phyloP scores from a whole-genome alignment of 2,888 invertebrate species.

The Dascillus cervinus region DNA sequence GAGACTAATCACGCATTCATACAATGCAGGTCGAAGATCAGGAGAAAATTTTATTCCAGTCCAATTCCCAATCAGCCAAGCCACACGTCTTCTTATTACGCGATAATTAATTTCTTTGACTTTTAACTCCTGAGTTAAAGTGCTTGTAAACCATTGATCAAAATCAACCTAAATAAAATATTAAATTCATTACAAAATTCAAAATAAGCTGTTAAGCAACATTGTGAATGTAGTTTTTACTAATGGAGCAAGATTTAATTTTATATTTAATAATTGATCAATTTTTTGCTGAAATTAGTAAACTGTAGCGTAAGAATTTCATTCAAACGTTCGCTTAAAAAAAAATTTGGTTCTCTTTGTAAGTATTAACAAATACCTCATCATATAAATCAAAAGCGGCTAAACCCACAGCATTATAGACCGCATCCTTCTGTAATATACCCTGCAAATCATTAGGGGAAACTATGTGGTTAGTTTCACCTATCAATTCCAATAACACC shows the following conservation, averaged over 20 bases:
- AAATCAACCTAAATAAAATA: slow-evolving; percentile 66
- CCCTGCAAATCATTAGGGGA: slow-evolving; percentile 65
- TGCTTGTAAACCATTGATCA: slow-evolving; percentile 83
- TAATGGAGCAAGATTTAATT: no score
- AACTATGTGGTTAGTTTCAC: slow-evolving; percentile 58
- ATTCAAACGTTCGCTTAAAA: no score
- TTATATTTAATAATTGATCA: no score
- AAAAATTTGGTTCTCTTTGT: no score
- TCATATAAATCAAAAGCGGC: slow-evolving; percentile 87
- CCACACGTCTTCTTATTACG: slow-evolving; percentile 76
- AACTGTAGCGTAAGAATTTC: no score
- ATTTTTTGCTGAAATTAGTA: no score
- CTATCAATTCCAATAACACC: slow-evolving; percentile 64
- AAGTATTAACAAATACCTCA: no score
- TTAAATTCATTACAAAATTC: slow-evolving; percentile 10
- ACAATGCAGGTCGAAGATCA: slow-evolving; percentile 71
- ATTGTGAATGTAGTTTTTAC: no score
- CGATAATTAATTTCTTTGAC: slow-evolving; percentile 75
- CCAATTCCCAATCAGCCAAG: slow-evolving; percentile 76
- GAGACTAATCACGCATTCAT: slow-evolving; percentile 68
- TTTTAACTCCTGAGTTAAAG: slow-evolving; percentile 73
- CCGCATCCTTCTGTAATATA: slow-evolving; percentile 83
- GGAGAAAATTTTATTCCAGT: slow-evolving; percentile 75
- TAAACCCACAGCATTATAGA: slow-evolving; percentile 86
- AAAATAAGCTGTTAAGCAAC: no score